Evolutionary conservation across 2,113 vertebrate genomes (phyloP).

Genomic region (Turnix velox): DNA sequence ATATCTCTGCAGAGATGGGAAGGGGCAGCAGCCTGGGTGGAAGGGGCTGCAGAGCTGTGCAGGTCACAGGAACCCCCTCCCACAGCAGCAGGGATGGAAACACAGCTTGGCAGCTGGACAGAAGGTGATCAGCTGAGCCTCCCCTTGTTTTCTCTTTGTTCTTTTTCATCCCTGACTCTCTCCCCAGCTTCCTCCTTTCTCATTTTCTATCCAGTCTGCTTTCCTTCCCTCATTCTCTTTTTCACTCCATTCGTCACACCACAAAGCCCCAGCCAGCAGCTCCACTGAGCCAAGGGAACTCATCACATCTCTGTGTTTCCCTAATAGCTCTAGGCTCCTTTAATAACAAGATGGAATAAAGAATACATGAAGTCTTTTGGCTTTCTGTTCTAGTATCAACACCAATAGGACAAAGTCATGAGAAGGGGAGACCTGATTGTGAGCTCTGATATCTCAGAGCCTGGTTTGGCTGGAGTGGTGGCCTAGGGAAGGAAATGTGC

Average conservation of each 20-base stretch:
- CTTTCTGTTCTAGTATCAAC: neutral
- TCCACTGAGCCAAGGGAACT: conserved; percentile 15
- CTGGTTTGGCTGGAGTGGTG: neutral
- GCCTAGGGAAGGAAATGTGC: neutral
- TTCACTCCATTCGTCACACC: conserved; percentile 50
- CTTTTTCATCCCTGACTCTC: neutral
- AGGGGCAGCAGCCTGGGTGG: neutral
- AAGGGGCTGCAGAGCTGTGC: neutral
- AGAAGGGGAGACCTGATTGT: neutral
- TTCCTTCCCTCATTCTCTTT: conserved; percentile 10
- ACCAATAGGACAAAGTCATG: neutral
- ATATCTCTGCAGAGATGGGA: neutral
- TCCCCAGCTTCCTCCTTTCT: conserved; percentile 18
- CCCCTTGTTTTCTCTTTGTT: neutral
- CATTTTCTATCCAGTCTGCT: neutral
- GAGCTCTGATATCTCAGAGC: neutral
- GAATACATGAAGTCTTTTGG: neutral
- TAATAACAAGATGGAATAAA: conserved; percentile 14
- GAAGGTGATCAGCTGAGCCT: neutral
- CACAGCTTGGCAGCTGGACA: neutral
- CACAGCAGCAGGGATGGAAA: neutral
- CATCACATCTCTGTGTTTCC: conserved; percentile 28
- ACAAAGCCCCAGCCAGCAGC: neutral
- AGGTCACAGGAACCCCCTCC: neutral
- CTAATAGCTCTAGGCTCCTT: conserved; percentile 31